Percentiles rank a stretch among this genome's conserved stretches.
Conservation (phyloP, 2,888 invertebrate genomes). For the Melanargia galathea region DNA sequence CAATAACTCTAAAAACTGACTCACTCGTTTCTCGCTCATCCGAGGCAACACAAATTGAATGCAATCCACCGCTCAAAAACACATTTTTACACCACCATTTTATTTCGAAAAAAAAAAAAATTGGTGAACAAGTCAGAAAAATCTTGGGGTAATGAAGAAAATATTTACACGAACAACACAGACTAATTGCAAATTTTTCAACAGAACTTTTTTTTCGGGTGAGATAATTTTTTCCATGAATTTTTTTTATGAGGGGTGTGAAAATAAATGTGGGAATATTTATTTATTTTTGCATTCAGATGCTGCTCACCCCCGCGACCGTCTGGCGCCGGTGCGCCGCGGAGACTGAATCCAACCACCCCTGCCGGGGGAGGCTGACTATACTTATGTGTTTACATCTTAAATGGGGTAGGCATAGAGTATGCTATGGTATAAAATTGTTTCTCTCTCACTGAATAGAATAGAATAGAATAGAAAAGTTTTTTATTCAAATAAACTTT, state of each 20-base stretch:
- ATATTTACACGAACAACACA: background rate
- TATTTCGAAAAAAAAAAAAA: background rate
- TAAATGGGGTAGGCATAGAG: constrained; percentile 71
- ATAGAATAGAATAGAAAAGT: too few relatives aligned
- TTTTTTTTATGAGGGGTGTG: background rate
- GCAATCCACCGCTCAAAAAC: constrained; percentile 5
- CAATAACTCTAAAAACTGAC: constrained; percentile 33
- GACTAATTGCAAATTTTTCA: background rate
- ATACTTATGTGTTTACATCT: constrained; percentile 80
- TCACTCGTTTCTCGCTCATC: constrained; percentile 38
- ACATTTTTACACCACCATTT: constrained; percentile 13
- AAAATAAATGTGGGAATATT: constrained; percentile 28
- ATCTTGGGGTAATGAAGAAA: background rate
- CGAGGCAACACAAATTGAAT: constrained; percentile 42
- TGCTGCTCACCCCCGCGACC: constrained; percentile 52
- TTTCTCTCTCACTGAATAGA: background rate
- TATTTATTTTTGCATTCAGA: constrained; percentile 43
- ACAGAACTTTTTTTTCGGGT: background rate
- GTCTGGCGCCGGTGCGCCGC: constrained; percentile 66
- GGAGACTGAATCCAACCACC: constrained; percentile 61
- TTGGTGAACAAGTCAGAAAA: background rate
- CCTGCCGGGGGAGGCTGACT: constrained; percentile 50
- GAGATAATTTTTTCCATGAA: background rate
- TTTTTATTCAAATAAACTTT: too few relatives aligned
- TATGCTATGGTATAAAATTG: constrained; percentile 14